Evolutionary conservation across 2,113 vertebrate genomes (phyloP).

Genomic region (Mixornis gularis): DNA sequence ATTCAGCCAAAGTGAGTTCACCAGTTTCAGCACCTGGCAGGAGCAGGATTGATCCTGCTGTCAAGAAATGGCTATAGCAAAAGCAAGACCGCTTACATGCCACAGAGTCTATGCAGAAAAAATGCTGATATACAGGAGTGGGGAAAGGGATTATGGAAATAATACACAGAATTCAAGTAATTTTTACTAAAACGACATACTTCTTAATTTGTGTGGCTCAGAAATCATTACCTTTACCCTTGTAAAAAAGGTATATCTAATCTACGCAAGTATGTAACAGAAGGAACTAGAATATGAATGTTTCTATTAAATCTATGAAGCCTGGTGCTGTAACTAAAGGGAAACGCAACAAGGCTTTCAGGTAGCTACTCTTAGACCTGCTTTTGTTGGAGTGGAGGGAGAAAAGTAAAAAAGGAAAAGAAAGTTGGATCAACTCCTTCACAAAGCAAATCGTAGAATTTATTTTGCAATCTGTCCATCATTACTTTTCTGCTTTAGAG

Average conservation of each 20-base stretch:
- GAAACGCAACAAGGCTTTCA: not conserved
- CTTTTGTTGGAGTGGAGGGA: not conserved
- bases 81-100: not conserved
- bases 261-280: not conserved
- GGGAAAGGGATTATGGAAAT: not conserved
- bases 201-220: not conserved
- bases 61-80: not conserved
- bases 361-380: not conserved
- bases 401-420: not conserved
- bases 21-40: constrained; percentile 33
- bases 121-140: not conserved
- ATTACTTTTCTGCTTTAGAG: not conserved
- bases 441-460: not conserved
- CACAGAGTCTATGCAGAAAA: not conserved
- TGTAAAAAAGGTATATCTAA: not conserved
- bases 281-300: not conserved
- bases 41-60: constrained; percentile 8
- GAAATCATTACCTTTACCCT: not conserved
- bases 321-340: not conserved
- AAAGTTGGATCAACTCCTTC: not conserved
- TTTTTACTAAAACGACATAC: not conserved
- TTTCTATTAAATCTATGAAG: not conserved
- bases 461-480: not conserved
- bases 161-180: not conserved
- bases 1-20: not conserved